Percentiles rank a stretch among this genome's conserved stretches.
Conservation (phyloP, 2,797 vertebrate genomes). For the Sebastes iracundus region DNA sequence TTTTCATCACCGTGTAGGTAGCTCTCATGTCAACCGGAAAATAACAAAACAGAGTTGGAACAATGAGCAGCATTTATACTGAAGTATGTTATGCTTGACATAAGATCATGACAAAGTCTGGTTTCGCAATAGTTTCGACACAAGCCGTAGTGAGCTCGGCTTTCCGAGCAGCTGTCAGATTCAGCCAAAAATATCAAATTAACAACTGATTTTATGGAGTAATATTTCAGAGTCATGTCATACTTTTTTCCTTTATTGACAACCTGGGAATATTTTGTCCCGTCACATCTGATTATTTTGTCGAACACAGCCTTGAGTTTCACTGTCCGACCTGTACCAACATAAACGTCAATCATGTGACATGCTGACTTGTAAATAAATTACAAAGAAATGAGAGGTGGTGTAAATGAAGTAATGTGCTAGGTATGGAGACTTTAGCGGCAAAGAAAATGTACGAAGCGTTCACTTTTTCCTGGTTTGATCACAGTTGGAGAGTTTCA, state of each 20-base stretch:
- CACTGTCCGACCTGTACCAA: not conserved
- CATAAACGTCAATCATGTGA: not conserved
- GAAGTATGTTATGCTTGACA: not conserved
- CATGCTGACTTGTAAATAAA: no score
- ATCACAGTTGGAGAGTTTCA: not conserved
- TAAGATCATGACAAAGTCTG: constrained; percentile 2
- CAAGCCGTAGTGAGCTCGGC: not conserved
- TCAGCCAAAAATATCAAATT: not conserved
- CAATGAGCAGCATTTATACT: constrained; percentile 30
- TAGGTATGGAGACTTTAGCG: not conserved
- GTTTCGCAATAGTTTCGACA: constrained; percentile 33
- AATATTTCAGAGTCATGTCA: not conserved
- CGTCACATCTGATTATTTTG: not conserved
- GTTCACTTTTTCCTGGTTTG: not conserved
- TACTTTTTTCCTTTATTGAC: not conserved
- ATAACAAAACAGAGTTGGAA: constrained; percentile 25
- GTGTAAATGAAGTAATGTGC: not conserved
- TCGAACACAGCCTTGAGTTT: not conserved
- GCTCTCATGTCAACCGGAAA: not conserved
- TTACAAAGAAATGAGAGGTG: no score
- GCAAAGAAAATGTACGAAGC: not conserved
- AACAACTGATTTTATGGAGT: not conserved
- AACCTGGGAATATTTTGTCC: not conserved
- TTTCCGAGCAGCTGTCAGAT: not conserved
- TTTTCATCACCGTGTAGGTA: not conserved